Base-by-base conservation (phyloP, 2,113 vertebrate genomes). In the Eudyptes chrysolophus region DNA sequence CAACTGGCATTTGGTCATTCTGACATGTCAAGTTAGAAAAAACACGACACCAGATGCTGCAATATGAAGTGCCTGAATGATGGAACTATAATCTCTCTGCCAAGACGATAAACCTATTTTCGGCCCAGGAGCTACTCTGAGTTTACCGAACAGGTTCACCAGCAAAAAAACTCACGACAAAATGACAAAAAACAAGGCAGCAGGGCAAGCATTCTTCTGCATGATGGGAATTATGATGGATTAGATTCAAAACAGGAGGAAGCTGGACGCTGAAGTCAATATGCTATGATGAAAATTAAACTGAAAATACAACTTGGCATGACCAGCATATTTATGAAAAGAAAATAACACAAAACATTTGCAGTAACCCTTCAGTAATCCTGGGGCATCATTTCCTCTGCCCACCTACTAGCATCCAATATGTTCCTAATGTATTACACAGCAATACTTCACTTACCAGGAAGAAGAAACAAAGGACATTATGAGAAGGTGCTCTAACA, bases 31-130 rank as follows among this genome's bases (percentile, higher is more conserved):
- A 32, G 22, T 71, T 32, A 44, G 18, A 84, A 68, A 71, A 85
- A 88, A 44, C 49, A 84, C 20, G 44, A 44, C n/a, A 64, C 16
- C 0, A 0, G 72, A 84, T 69, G 65, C 29, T 82, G 46, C 58
- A 62, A 14, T 20, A 42, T 7, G 9, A 95, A 94, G 48, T 36
- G 38, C 30, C 65, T 54, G 36, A 82, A 58, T 36, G 57, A 89
- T 12, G 13, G 30, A 69, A 72, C 36, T 54, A 13, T 16, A 60
- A 93, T 29, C 48, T 69, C 71, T 49, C 81, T 80, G 90, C 66
- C 93, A 96, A 87, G 86, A 58, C 24, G 21, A 74, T 88, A 97
- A 74, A 90, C 49, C 70, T 96, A 89, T 92, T 95, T 82, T 58
- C 80, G 91, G 65, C 30, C 54, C 1, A 0, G 66, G 49, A 95